phyloP scores from a whole-genome alignment of 2,797 vertebrate genomes.

The Sebastes paucispinis region DNA sequence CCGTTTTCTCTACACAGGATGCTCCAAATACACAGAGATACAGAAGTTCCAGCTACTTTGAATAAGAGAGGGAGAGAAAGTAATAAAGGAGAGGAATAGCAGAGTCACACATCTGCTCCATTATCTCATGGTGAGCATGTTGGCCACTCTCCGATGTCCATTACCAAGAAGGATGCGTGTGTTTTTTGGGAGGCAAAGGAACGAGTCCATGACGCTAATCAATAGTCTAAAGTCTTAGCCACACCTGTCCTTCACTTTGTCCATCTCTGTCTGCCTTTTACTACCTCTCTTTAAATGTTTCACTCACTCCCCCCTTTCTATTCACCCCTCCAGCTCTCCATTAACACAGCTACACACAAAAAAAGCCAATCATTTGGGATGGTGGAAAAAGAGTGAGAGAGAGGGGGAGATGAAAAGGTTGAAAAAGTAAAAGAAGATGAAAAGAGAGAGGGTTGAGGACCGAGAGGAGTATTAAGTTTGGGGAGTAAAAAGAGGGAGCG shows the following conservation, averaged over 20 bases:
- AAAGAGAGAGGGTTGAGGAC: background rate
- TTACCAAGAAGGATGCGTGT: conserved; percentile 19
- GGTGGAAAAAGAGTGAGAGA: conserved; percentile 2
- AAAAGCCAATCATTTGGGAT: conserved; percentile 23
- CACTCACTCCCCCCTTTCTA: background rate
- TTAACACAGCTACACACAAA: conserved; percentile 7
- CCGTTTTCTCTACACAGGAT: background rate
- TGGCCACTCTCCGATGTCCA: background rate
- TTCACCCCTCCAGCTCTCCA: background rate
- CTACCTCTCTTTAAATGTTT: background rate
- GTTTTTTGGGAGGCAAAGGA: conserved; percentile 3
- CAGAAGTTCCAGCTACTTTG: background rate
- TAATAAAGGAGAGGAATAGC: conserved; percentile 6
- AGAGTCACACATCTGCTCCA: conserved; percentile 23
- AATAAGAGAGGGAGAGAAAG: background rate
- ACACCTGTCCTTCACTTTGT: conserved; percentile 9
- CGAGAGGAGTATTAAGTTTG: background rate
- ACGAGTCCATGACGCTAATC: conserved; percentile 10
- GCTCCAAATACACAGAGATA: background rate
- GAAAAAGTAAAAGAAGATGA: conserved; percentile 2
- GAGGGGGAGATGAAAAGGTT: conserved; percentile 24
- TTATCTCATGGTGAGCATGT: conserved; percentile 31
- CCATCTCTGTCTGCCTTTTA: background rate
- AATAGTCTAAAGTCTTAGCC: conserved; percentile 16
- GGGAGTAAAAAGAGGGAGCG: conserved; percentile 4